Percentiles rank a stretch among this genome's conserved stretches.
Conservation (phyloP, 2,797 vertebrate genomes). For the Peromyscus nudipes region DNA sequence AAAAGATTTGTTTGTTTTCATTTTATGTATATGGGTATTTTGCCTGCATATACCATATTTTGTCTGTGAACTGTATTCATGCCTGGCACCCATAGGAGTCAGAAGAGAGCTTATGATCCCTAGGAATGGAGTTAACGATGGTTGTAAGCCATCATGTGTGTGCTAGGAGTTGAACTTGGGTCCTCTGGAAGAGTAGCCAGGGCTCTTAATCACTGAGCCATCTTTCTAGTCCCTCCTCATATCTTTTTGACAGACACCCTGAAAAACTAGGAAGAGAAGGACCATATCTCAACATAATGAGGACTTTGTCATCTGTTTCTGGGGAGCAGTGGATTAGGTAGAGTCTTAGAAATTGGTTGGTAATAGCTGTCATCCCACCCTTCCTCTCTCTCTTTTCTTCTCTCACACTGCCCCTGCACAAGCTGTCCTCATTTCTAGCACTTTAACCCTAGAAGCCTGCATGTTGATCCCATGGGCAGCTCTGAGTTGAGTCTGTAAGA, state of each 20-base stretch:
- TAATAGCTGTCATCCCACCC: too few relatives aligned
- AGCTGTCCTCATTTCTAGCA: not conserved
- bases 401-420: not conserved
- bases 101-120: not conserved
- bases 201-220: not conserved
- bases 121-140: not conserved
- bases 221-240: not conserved
- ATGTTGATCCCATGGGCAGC: not conserved
- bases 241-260: not conserved
- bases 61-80: not conserved
- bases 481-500: fast-evolving
- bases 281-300: not conserved
- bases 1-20: not conserved
- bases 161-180: not conserved
- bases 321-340: not conserved
- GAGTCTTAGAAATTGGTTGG: not conserved
- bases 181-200: not conserved
- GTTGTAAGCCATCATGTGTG: not conserved
- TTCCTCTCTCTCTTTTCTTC: not conserved
- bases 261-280: not conserved
- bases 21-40: not conserved
- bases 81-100: not conserved
- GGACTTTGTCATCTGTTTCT: not conserved
- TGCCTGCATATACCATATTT: not conserved
- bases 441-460: not conserved